phyloP scores from a whole-genome alignment of 2,888 invertebrate genomes.

The Hypomecis punctinalis region DNA sequence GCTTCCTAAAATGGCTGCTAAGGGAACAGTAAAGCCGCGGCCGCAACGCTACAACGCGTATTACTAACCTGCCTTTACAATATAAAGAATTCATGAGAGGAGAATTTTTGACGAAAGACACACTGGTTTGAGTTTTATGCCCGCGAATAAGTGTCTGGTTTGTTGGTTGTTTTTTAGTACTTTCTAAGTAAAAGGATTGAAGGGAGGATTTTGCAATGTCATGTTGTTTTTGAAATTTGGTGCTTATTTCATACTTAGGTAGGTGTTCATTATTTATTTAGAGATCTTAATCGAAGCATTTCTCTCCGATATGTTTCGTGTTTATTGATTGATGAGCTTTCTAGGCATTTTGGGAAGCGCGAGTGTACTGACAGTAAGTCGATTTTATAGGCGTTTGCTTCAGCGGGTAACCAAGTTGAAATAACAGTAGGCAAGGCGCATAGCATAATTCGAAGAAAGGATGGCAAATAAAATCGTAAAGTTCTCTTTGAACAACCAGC shows the following conservation, averaged over 20 bases:
- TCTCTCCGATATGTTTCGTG: too few species aligned
- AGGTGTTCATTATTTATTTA: not conserved
- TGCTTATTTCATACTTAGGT: not conserved
- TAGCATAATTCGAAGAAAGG: too few species aligned
- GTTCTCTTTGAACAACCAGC: too few species aligned
- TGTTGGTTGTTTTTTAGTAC: slow-evolving; percentile 23
- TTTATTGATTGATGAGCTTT: too few species aligned
- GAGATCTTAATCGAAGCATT: not conserved
- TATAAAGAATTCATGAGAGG: slow-evolving; percentile 74
- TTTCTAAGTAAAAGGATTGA: slow-evolving; percentile 9
- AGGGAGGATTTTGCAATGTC: slow-evolving; percentile 29
- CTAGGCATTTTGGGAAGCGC: too few species aligned
- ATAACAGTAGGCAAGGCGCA: too few species aligned
- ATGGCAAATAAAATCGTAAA: too few species aligned
- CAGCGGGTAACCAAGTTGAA: too few species aligned
- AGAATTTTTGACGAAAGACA: slow-evolving; percentile 67
- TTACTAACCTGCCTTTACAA: slow-evolving; percentile 60
- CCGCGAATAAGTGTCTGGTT: slow-evolving; percentile 43
- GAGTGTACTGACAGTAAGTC: too few species aligned
- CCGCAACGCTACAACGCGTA: slow-evolving; percentile 54
- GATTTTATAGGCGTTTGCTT: too few species aligned
- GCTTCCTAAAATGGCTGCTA: slow-evolving; percentile 62
- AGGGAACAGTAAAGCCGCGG: slow-evolving; percentile 70
- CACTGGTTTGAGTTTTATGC: slow-evolving; percentile 59
- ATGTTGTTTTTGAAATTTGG: slow-evolving; percentile 14